A percentile compares a stretch with the other conserved stretches of the same genome.
Conservation (phyloP, 2,888 invertebrate genomes). For the Parnassius smintheus region DNA sequence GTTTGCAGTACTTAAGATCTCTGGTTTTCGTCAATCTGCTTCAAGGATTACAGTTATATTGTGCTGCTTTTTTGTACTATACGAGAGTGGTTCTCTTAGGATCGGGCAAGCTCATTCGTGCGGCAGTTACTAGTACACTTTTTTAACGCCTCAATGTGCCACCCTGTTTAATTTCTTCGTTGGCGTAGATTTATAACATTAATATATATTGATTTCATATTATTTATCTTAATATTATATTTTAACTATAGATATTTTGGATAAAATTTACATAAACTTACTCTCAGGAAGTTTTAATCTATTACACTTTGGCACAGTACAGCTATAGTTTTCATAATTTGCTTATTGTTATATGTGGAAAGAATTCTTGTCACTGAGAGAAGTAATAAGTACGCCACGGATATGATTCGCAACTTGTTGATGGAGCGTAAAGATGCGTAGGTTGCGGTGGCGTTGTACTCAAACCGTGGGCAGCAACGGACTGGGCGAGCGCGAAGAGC, state of each 20-base stretch:
- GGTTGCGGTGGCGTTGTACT: slow-evolving; percentile 34
- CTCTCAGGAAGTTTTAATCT: slow-evolving; percentile 5
- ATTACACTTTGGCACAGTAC: slow-evolving; percentile 19
- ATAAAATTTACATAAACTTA: slow-evolving; percentile 3
- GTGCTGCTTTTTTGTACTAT: too few species aligned
- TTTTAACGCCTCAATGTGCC: too few species aligned
- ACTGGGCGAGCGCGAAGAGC: slow-evolving; percentile 52
- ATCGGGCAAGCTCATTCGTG: too few species aligned
- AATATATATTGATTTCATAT: background rate
- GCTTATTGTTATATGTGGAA: slow-evolving; percentile 9
- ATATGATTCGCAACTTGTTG: slow-evolving; percentile 24
- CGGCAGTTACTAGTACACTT: background rate
- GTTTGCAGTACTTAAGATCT: too few species aligned
- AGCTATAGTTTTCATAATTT: slow-evolving; percentile 10
- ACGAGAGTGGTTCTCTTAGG: too few species aligned
- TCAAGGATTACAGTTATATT: too few species aligned
- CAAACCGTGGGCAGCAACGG: slow-evolving; percentile 72
- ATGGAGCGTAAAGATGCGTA: slow-evolving; percentile 25
- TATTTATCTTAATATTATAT: background rate
- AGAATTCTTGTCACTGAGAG: slow-evolving; percentile 4
- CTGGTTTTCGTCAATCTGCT: too few species aligned
- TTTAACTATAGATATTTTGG: background rate
- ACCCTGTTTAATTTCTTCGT: too few species aligned
- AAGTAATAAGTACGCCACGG: slow-evolving; percentile 20
- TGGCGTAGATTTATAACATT: too few species aligned